phyloP scores from a whole-genome alignment of 2,113 vertebrate species.

The Tauraco erythrolophus region DNA sequence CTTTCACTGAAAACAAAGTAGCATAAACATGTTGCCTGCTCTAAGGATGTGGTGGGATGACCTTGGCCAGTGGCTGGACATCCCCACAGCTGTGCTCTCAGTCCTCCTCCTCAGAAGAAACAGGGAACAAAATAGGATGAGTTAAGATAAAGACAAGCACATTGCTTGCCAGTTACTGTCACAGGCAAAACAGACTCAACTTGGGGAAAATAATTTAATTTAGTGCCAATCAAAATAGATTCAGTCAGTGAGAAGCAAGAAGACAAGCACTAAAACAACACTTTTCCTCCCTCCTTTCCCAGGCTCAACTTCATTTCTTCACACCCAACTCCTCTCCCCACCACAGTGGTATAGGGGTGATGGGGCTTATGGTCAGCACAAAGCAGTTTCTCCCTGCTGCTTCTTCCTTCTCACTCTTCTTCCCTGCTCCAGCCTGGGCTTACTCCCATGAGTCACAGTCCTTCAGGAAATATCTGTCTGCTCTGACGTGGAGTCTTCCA shows the following conservation, averaged over 20 bases:
- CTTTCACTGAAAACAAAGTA: neutral
- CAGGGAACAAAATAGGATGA: neutral
- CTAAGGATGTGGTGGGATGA: neutral
- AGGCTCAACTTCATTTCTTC: neutral
- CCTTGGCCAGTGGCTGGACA: neutral
- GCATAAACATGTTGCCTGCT: neutral
- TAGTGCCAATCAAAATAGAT: no score
- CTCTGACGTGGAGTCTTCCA: rapidly evolving
- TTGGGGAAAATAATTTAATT: no score
- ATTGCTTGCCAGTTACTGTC: no score
- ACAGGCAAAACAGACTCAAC: no score
- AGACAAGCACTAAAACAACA: no score
- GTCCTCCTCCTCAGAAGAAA: neutral
- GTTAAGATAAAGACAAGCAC: no score
- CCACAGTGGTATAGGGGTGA: rapidly evolving
- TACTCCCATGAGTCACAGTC: neutral
- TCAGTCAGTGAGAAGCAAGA: no score
- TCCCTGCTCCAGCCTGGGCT: neutral
- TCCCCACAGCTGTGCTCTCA: neutral
- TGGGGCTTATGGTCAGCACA: neutral
- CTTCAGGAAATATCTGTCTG: neutral
- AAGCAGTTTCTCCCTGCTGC: rapidly evolving
- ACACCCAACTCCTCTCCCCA: neutral
- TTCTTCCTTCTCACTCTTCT: neutral
- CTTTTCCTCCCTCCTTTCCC: neutral